A percentile compares a stretch with the other conserved stretches of the same genome.
Conservation (phyloP, 2,113 vertebrate species). For the Bungarus multicinctus region DNA sequence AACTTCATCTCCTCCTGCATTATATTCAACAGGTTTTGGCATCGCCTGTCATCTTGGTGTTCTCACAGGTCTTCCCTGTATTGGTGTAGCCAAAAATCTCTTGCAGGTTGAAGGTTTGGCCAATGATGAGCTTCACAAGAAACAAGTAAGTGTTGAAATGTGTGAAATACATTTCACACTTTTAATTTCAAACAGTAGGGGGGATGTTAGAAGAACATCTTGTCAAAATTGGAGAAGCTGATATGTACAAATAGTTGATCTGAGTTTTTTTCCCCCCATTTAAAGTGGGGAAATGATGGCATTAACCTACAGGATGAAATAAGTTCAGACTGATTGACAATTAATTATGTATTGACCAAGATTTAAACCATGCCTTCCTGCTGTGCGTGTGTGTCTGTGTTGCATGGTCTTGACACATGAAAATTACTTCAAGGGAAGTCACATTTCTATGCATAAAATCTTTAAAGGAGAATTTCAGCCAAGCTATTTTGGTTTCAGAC, state of each 20-base stretch:
- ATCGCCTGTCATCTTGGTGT: slow-evolving; percentile 92
- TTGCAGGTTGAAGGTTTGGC: slow-evolving; percentile 86
- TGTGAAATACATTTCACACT: neutral
- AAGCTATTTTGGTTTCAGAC: neutral
- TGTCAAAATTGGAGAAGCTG: neutral
- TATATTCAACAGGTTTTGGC: slow-evolving; percentile 80
- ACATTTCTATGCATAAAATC: neutral
- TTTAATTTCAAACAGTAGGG: neutral
- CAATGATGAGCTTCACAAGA: slow-evolving; percentile 76
- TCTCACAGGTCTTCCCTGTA: slow-evolving; percentile 81
- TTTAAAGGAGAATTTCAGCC: neutral
- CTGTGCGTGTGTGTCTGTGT: neutral
- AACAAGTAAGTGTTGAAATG: slow-evolving; percentile 73
- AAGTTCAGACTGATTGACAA: neutral
- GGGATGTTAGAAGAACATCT: neutral
- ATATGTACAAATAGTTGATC: neutral
- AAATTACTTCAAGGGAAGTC: neutral
- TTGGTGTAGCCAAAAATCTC: slow-evolving; percentile 96
- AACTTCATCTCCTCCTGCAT: rapidly evolving
- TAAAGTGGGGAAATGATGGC: neutral
- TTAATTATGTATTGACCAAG: neutral
- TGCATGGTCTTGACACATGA: neutral
- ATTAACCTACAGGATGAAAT: neutral
- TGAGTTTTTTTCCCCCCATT: neutral
- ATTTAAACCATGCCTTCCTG: neutral